Evolutionary conservation across 2,797 vertebrate species (phyloP).

Genomic region (Melanotaenia boesemani): DNA sequence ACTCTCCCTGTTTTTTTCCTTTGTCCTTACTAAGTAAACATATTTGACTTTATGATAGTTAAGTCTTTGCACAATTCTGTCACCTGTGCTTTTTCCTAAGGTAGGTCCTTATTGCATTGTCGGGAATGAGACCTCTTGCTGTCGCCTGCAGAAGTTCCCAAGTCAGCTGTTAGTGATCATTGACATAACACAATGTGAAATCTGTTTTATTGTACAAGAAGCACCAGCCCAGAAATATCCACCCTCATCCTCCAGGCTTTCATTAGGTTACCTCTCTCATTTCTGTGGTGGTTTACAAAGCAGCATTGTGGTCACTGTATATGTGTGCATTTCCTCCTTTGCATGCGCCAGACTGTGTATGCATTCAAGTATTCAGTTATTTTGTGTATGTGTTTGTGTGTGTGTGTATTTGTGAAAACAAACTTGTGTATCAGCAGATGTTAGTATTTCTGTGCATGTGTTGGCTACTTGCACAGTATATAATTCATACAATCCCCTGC

Average conservation of each 20-base stretch:
- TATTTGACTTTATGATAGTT: neutral
- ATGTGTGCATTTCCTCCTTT: slow-evolving; percentile 12
- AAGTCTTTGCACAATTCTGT: neutral
- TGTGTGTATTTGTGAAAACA: neutral
- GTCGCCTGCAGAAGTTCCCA: slow-evolving; percentile 28
- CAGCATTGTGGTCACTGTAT: slow-evolving; percentile 31
- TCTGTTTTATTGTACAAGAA: slow-evolving; percentile 50
- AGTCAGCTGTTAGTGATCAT: slow-evolving; percentile 44
- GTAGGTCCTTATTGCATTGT: neutral
- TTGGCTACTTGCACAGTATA: slow-evolving; percentile 7
- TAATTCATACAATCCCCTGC: neutral
- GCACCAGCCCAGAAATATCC: slow-evolving; percentile 59
- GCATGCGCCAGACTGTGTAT: slow-evolving; percentile 6
- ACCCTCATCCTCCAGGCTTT: slow-evolving; percentile 59
- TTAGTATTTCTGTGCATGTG: neutral
- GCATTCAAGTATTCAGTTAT: neutral
- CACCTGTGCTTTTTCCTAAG: neutral
- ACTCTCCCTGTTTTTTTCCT: neutral
- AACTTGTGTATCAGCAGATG: neutral
- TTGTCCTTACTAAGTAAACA: neutral
- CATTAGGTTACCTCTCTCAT: slow-evolving; percentile 59
- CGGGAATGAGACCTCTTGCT: slow-evolving; percentile 20
- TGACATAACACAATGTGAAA: slow-evolving; percentile 64
- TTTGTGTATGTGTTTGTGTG: neutral
- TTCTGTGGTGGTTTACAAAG: slow-evolving; percentile 37